phyloP scores from a whole-genome alignment of 1,140 invertebrate genomes.

The Macrostomum lignano region DNA sequence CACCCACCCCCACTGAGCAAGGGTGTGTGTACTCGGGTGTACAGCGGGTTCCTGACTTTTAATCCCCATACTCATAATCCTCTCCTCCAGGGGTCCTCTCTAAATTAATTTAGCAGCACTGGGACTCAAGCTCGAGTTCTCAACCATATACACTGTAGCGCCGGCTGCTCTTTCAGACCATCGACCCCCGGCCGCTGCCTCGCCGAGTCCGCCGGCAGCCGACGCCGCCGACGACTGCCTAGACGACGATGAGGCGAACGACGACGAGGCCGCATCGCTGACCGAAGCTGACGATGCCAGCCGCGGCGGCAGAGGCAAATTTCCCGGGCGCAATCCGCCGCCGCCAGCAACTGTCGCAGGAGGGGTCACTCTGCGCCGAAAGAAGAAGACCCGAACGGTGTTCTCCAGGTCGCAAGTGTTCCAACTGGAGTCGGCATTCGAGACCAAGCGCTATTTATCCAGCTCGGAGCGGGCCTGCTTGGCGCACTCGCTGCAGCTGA shows the following conservation, averaged over 20 bases:
- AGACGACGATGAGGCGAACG: slow-evolving; percentile 6
- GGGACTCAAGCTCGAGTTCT: no score
- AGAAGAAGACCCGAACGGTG: slow-evolving; percentile 6
- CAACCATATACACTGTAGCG: no score
- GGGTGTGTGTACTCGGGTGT: no score
- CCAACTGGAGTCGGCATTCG: slow-evolving; percentile 64
- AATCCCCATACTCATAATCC: no score
- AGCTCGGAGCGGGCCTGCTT: slow-evolving; percentile 69
- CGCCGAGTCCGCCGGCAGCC: slow-evolving; percentile 9
- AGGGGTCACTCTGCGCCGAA: slow-evolving; percentile 14
- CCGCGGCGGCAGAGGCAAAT: slow-evolving; percentile 30
- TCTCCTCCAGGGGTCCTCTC: no score
- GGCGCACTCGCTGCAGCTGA: slow-evolving; percentile 35
- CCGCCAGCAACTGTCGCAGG: slow-evolving; percentile 10
- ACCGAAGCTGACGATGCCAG: slow-evolving; percentile 28
- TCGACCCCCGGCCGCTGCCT: no score
- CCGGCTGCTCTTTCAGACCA: no score
- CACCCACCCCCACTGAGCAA: no score
- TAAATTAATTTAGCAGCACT: no score
- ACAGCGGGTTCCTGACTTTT: no score
- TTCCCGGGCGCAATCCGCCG: slow-evolving; percentile 15
- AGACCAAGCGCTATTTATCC: slow-evolving; percentile 66
- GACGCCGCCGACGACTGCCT: slow-evolving; percentile 10
- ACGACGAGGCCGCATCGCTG: slow-evolving; percentile 5
- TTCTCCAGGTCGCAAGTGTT: slow-evolving; percentile 36